phyloP scores from a whole-genome alignment of 2,888 invertebrate species.

The Hesperia comma region DNA sequence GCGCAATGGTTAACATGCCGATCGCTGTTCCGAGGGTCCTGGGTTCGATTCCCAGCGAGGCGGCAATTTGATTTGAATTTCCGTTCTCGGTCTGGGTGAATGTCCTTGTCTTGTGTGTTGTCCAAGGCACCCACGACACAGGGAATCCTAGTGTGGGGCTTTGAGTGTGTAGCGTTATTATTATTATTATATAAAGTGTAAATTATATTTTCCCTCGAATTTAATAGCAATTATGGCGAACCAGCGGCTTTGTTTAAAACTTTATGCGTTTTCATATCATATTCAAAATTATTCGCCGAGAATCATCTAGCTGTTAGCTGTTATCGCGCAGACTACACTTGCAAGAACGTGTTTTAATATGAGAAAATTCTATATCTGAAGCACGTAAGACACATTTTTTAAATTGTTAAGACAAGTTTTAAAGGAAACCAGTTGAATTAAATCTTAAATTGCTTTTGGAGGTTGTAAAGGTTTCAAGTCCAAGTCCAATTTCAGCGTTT shows the following conservation, averaged over 20 bases:
- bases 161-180: too few species aligned
- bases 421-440: neutral
- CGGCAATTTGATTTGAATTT: too few species aligned
- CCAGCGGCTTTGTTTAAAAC: neutral
- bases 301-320: neutral
- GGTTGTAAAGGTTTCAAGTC: too few species aligned
- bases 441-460: too few species aligned
- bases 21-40: too few species aligned
- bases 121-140: too few species aligned
- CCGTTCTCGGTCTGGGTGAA: too few species aligned
- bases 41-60: too few species aligned
- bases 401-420: slow-evolving; percentile 1
- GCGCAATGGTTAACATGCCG: too few species aligned
- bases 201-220: neutral
- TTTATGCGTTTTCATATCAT: slow-evolving; percentile 4
- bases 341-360: slow-evolving; percentile 1
- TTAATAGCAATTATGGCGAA: neutral
- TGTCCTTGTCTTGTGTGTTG: too few species aligned
- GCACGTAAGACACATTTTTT: neutral
- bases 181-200: neutral
- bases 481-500: too few species aligned
- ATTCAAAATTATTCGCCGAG: neutral
- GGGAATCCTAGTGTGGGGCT: too few species aligned
- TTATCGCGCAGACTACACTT: neutral
- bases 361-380: neutral